Evolutionary conservation across 2,113 vertebrate species (phyloP).

Genomic region (Malurus melanocephalus): DNA sequence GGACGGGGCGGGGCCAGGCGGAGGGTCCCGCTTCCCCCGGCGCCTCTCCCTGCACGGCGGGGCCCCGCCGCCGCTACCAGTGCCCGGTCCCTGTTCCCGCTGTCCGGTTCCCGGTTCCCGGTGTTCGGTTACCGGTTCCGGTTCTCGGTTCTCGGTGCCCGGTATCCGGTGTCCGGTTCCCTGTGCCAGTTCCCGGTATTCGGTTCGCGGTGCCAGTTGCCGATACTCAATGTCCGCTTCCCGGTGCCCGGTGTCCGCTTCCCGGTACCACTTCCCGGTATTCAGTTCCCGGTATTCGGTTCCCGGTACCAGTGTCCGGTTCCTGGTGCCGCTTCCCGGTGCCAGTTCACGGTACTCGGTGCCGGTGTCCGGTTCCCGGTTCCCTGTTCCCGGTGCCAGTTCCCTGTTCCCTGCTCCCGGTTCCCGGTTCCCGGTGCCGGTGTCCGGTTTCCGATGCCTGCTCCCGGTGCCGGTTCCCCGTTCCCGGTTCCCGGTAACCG

Average conservation of each 20-base stretch:
- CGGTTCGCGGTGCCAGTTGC: background rate
- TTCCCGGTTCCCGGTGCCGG: background rate
- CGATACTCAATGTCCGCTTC: accelerated
- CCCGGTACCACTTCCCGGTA: background rate
- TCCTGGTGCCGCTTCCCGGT: background rate
- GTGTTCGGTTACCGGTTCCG: too few relatives aligned
- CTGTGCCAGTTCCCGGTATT: too few relatives aligned
- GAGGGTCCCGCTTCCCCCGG: background rate
- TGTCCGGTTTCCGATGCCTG: too few relatives aligned
- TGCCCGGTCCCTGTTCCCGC: background rate
- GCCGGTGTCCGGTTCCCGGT: background rate
- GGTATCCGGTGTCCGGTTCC: too few relatives aligned
- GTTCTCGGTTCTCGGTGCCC: too few relatives aligned
- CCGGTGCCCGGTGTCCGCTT: background rate
- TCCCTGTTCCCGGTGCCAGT: background rate
- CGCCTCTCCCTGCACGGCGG: background rate
- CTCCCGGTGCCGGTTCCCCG: background rate
- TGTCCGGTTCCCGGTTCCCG: too few relatives aligned
- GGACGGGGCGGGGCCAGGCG: background rate
- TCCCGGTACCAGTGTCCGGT: background rate
- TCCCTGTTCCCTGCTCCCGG: too few relatives aligned
- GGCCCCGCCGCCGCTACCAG: background rate
- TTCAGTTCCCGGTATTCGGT: too few relatives aligned
- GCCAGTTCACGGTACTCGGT: too few relatives aligned
- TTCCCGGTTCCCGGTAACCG: background rate